Base-by-base conservation (phyloP, 37 sponge, comb jelly and placozoan genomes). In the Crambe crambe region DNA sequence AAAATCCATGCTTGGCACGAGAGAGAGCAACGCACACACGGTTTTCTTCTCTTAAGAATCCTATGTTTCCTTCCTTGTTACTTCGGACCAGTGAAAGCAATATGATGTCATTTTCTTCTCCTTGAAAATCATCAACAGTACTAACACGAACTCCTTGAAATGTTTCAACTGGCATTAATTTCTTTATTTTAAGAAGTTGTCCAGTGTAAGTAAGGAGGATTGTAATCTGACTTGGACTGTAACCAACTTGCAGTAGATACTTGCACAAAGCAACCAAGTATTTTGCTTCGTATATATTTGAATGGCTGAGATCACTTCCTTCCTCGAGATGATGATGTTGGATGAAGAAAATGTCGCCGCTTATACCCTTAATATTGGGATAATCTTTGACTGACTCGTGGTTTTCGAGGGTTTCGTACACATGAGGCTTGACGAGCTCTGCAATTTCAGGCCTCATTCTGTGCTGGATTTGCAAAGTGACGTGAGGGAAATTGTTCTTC, bases 51-150 rank as follows among this genome's bases (percentile, higher is more conserved):
- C 76, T 82, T 37, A 93, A 68, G 57, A 95, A 98, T 0, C 98
- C 98, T 77, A n/a, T n/a, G 6, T 70, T 90, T 0, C 65, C 73
- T 25, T 58, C 39, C 23, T 58, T 18, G 57, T 92, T 95, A 34
- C 89, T 90, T 25, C 98, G 88, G 15, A 90, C 92, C 3, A 98
- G 79, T 17, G 96, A 91, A 17, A 98, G 78, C 25, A 98, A 60
- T 0, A 98, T 86, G 47, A 95, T 90, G 42, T 94, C 89, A 82
- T 98, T 98, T 68, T 98, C 98, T 75, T 98, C 98, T 39, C 98
- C 98, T 51, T 98, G 98, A 68, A 90, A 97, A 76, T 92, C 85
- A 56, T 97, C 98, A 8, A 97, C 75, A 36, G 93, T 83, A 36
- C 76, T 57, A 31, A 89, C 74, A 26, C 82, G 62, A 2, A 97